Conservation (phyloP, 2,797 vertebrate species). For the Melanotaenia parkinsoni region DNA sequence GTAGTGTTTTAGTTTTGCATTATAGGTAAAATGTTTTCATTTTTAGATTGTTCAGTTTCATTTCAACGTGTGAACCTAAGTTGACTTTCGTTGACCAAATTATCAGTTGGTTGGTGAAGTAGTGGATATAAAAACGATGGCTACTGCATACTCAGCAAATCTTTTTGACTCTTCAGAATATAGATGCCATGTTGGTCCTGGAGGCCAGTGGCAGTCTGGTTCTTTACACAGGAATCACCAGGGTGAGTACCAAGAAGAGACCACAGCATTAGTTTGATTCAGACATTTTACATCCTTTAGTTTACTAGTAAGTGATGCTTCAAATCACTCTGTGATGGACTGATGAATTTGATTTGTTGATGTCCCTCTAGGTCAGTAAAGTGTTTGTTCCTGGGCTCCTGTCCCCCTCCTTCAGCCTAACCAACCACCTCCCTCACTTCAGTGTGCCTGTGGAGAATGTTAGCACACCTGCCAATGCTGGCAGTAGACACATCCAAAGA, state of each 20-base stretch:
- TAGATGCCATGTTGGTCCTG: conserved; percentile 91
- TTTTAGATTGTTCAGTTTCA: too few relatives aligned
- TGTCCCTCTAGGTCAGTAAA: conserved; percentile 89
- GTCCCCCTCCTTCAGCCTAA: conserved; percentile 86
- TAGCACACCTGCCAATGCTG: conserved; percentile 88
- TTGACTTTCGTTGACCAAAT: background rate
- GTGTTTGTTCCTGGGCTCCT: conserved; percentile 92
- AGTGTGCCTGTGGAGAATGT: conserved; percentile 86
- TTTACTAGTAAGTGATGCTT: background rate
- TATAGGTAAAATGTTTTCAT: background rate
- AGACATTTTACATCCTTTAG: background rate
- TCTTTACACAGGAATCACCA: conserved; percentile 92
- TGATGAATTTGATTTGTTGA: background rate
- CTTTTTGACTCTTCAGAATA: conserved; percentile 79
- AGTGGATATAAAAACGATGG: background rate
- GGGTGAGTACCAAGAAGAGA: conserved; percentile 76
- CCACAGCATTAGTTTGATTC: background rate
- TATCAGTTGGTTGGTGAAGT: background rate
- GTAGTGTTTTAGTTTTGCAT: background rate
- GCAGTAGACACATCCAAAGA: conserved; percentile 86
- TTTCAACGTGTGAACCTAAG: background rate
- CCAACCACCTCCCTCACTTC: conserved; percentile 83
- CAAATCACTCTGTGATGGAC: background rate
- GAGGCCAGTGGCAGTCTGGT: conserved; percentile 93
- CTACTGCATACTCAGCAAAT: background rate